Evolutionary conservation across 2,888 invertebrate species (phyloP).

Genomic region (Cremastobaeus sp.): DNA sequence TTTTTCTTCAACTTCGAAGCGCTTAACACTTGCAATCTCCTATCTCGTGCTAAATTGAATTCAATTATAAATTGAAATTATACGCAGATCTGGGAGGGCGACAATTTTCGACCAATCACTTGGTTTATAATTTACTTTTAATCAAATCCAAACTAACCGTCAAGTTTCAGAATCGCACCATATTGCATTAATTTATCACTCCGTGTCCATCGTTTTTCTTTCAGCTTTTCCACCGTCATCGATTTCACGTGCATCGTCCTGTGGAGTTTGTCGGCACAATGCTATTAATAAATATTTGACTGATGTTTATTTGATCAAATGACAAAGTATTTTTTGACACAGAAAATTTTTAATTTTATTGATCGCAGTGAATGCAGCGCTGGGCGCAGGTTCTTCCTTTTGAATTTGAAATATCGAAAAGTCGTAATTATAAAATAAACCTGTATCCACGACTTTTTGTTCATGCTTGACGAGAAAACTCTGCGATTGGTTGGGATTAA

Average conservation of each 20-base stretch:
- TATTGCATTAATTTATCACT: conserved; percentile 84
- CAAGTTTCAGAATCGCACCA: conserved; percentile 82
- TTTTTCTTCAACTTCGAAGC: conserved; percentile 79
- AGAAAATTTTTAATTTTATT: conserved; percentile 4
- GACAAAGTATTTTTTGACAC: conserved; percentile 15
- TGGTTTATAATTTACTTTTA: conserved; percentile 11
- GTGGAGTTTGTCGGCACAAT: too few species aligned
- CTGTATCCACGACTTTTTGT: too few species aligned
- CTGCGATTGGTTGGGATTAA: too few species aligned
- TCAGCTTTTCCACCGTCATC: conserved; percentile 82
- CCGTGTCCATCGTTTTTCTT: conserved; percentile 83
- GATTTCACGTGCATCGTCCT: conserved; percentile 60
- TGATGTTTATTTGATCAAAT: not conserved
- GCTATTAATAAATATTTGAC: conserved; percentile 58
- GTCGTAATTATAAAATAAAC: too few species aligned
- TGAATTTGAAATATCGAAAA: too few species aligned
- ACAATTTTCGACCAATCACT: not conserved
- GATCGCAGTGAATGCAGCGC: conserved; percentile 5
- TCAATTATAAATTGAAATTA: conserved; percentile 24
- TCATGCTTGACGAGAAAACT: too few species aligned
- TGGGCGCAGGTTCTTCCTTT: too few species aligned
- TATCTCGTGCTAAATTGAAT: conserved; percentile 80
- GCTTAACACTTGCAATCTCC: conserved; percentile 82
- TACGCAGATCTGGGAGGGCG: not conserved
- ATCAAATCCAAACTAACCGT: conserved; percentile 79